Base-by-base conservation (phyloP, 2,888 invertebrate species). In the Tenthredo scrophulariae region DNA sequence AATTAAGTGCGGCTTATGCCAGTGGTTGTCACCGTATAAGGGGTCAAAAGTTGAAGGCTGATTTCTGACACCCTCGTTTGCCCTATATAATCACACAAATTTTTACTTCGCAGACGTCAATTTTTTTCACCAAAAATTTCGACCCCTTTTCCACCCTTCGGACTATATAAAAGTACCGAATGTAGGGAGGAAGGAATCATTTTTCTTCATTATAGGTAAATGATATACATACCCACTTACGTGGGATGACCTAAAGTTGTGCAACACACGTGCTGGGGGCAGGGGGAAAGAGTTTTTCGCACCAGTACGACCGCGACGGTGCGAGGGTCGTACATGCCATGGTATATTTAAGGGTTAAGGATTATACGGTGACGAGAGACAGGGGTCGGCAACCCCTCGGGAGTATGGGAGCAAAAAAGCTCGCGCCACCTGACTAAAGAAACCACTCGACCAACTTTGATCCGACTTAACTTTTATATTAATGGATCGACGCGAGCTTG, bases 1-100 rank as follows among this genome's bases (percentile, higher is more conserved):
- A 92, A 92, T 92, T 92, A 92, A 93, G 92, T 92, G 92, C 91
- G 92, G 92, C 92, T 92, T 92, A 92, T 92, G 92, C 92, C 91
- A 89, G 90, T 89, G 91, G 91, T 89, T 90, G 89, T 90, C 89
- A 88, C 89, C 85, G 88, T 37, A 37, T 37, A 89, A 80, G 80
- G 80, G 62, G 80, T 80, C 80, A 80, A 80, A 80, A 80, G 80
- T 80, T 80, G 80, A 80, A 80, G 62, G 62, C 15, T 80, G 62
- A 3, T 80, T 80, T 29, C 40, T 62, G 80, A 54, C 77, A 77
- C 77, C 54, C 77, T 26, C 33, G 33, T 33, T 33, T 33, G 33
- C 37, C 37, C 7, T 37, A 7, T 37, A 33, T 33, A 37, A 80
- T 80, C 80, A 43, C 4, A 80, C 22, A 7, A 80, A 62, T 80